Base-by-base conservation (phyloP, 2,113 vertebrate species). In the Conger conger region DNA sequence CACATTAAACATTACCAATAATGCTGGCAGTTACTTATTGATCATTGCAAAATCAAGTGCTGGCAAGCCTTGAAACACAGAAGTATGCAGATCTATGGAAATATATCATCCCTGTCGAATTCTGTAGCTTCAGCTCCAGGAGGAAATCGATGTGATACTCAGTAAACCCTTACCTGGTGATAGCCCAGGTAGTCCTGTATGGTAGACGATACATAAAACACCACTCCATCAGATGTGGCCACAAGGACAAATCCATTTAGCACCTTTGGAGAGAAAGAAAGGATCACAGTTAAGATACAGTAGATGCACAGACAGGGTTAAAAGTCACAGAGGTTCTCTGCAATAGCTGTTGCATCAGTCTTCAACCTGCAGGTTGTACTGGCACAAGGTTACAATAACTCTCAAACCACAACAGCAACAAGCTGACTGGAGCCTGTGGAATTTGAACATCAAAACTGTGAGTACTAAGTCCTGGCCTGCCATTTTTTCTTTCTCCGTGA, bases 111-210 rank as follows among this genome's bases (percentile, higher is more conserved):
- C 8, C 45, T 11, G 45, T 50, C 11, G 1, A 50, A 50, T 50
- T 8, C 11, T 50, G 40, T 42, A 42, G 40, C 40, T 9, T 5
- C 45, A 50, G 45, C 15, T 50, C 15, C 18, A 18, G n/a, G 37
- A 57, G 27, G 53, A 80, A 60, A 15, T 50, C n/a, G 11, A 50
- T 8, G 45, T 8, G 11, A 13, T 13, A 50, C 45, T 50, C 88
- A 84, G 0, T 15, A 77, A 86, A n/a, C n/a, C n/a, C 86, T 92
- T 92, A 96, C 96, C 89, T 97, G 96, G 88, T 97, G 95, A 92
- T 96, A 97, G 0, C 96, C 96, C 80, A 97, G 91, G 87, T 97
- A 96, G 88, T 97, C 96, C 87, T 97, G 95, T 83, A 97, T 95
- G 57, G 95, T 96, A 8, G 96, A 94, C 45, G 96, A 97, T 20